phyloP scores from a whole-genome alignment of 2,888 invertebrate species.

The Phyto melanocephala region DNA sequence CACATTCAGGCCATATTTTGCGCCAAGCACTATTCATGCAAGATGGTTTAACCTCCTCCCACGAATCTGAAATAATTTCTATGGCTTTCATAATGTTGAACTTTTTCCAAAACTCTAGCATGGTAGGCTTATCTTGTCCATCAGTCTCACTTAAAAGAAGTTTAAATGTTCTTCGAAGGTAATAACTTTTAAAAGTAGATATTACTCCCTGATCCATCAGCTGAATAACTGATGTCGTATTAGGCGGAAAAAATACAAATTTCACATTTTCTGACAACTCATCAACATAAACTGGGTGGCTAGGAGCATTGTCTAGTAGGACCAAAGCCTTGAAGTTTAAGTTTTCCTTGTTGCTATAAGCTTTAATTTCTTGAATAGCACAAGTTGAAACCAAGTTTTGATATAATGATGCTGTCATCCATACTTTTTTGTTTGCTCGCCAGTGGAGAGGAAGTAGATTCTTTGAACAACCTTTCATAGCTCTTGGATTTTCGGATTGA shows the following conservation, averaged over 20 bases:
- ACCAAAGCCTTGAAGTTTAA: conserved; percentile 50
- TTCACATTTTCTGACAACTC: conserved; percentile 54
- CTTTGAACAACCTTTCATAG: conserved; percentile 70
- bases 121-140: too few species aligned
- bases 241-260: conserved; percentile 49
- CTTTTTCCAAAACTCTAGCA: too few species aligned
- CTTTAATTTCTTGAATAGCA: conserved; percentile 64
- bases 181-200: conserved; percentile 60
- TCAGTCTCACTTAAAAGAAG: too few species aligned
- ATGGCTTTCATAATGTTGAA: conserved; percentile 55
- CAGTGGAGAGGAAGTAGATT: conserved; percentile 61
- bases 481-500: too few species aligned
- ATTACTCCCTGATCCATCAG: too few species aligned
- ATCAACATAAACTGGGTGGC: conserved; percentile 47
- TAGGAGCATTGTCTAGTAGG: conserved; percentile 55
- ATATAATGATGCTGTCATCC: conserved; percentile 65
- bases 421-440: too few species aligned
- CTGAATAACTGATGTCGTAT: conserved; percentile 27
- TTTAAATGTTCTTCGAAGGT: conserved; percentile 65
- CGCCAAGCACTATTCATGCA: too few species aligned
- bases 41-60: conserved; percentile 59
- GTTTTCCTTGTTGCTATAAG: conserved; percentile 52
- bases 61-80: conserved; percentile 63
- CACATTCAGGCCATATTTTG: conserved; percentile 43
- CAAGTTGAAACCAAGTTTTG: conserved; percentile 53